A percentile compares a stretch with the other conserved stretches of the same genome.
phyloP scores from a whole-genome alignment of 2,113 vertebrate species.

The Cochlearius cochlearius region DNA sequence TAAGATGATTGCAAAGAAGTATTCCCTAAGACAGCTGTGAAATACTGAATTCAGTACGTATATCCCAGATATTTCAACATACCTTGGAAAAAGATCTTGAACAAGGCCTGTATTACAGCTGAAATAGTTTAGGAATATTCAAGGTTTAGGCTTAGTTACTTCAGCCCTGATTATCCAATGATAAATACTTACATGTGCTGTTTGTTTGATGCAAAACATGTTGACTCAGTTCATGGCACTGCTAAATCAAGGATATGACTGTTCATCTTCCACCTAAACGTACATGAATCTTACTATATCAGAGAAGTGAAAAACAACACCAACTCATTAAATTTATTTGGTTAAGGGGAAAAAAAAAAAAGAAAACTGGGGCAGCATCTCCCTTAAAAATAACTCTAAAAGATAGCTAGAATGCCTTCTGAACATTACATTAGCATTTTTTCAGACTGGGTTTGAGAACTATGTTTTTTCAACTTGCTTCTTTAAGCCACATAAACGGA shows the following conservation, averaged over 20 bases:
- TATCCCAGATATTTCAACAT: background rate
- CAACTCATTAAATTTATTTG: background rate
- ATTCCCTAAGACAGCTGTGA: background rate
- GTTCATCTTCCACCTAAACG: background rate
- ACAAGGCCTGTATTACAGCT: background rate
- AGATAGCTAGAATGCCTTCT: background rate
- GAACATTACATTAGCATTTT: background rate
- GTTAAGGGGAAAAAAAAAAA: background rate
- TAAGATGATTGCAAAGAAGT: background rate
- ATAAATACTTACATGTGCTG: background rate
- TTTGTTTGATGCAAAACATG: background rate
- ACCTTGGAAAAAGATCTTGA: background rate
- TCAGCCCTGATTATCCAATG: background rate
- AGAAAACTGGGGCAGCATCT: background rate
- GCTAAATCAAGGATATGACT: background rate
- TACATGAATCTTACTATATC: background rate
- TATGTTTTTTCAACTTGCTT: background rate
- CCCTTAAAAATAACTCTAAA: background rate
- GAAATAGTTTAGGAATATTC: background rate
- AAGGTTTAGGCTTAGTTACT: background rate
- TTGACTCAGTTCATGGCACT: background rate
- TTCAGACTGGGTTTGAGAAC: background rate
- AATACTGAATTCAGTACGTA: background rate
- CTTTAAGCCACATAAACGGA: background rate
- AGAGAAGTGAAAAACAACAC: background rate